phyloP scores from a whole-genome alignment of 2,888 invertebrate genomes.

The Pogonocherus hispidulus region DNA sequence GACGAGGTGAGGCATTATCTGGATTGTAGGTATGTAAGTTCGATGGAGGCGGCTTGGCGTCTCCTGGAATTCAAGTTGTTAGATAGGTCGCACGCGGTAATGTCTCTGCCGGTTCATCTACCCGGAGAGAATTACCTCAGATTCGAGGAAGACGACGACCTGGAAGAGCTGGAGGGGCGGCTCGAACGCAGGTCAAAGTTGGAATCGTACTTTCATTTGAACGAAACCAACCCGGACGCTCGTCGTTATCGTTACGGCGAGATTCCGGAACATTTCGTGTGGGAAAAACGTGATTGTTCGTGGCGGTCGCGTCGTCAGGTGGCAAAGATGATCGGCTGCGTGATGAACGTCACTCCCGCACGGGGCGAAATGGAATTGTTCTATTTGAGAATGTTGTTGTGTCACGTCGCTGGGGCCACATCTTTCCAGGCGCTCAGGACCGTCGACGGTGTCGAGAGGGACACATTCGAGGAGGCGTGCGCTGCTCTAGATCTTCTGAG shows the following conservation, averaged over 20 bases:
- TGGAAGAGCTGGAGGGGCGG: neutral
- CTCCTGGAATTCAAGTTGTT: slow-evolving; percentile 54
- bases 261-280: slow-evolving; percentile 2
- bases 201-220: neutral
- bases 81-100: slow-evolving; percentile 57
- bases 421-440: neutral
- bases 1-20: slow-evolving; percentile 59
- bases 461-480: neutral
- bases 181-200: neutral
- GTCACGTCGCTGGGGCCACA: neutral
- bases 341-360: neutral
- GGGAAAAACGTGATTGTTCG: neutral
- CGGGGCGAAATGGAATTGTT: neutral
- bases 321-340: neutral
- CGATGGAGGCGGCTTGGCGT: slow-evolving; percentile 63
- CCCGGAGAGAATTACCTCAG: neutral
- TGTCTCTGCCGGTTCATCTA: slow-evolving; percentile 48
- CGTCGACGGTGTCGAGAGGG: neutral
- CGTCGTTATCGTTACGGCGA: neutral
- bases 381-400: neutral
- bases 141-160: slow-evolving; percentile 44
- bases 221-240: neutral
- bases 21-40: slow-evolving; percentile 60
- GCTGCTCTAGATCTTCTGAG: neutral
- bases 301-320: neutral